phyloP scores from a whole-genome alignment of 1,140 invertebrate genomes.

The Macrostomum lignano region DNA sequence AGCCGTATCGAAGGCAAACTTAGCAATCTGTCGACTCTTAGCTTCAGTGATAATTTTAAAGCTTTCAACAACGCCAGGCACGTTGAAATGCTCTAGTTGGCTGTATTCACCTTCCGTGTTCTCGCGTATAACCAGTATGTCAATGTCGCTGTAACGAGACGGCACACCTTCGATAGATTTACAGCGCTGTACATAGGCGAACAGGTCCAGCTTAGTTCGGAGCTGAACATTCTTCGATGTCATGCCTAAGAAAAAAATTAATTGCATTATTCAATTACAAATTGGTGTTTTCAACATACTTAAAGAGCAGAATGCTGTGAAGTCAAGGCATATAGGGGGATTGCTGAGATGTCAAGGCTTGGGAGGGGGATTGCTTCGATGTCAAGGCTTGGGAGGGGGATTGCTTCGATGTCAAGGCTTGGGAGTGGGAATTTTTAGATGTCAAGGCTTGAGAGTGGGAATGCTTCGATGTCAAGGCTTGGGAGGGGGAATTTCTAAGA shows the following conservation, averaged over 20 bases:
- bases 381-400: no score
- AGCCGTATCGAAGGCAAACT: conserved; percentile 96
- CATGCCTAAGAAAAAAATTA: background rate
- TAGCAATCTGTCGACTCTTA: conserved; percentile 60
- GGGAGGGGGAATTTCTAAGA: no score
- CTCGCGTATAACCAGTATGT: conserved; percentile 83
- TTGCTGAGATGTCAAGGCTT: no score
- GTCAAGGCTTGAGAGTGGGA: no score
- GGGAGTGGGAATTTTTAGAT: no score
- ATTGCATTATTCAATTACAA: background rate
- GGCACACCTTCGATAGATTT: conserved; percentile 66
- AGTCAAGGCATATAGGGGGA: no score
- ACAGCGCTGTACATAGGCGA: conserved; percentile 86
- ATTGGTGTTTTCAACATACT: background rate
- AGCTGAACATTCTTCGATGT: conserved; percentile 4
- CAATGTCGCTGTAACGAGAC: conserved; percentile 60
- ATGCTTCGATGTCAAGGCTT: no score
- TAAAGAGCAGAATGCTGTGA: conserved; percentile 5
- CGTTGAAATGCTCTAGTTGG: conserved; percentile 36
- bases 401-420: no score
- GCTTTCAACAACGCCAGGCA: conserved; percentile 69
- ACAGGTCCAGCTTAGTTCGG: conserved; percentile 45
- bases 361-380: no score
- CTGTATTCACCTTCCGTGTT: conserved; percentile 96
- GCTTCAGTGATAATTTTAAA: conserved; percentile 74